Base-by-base conservation (phyloP, 2,888 invertebrate genomes). In the Pristionchus exspectatus region DNA sequence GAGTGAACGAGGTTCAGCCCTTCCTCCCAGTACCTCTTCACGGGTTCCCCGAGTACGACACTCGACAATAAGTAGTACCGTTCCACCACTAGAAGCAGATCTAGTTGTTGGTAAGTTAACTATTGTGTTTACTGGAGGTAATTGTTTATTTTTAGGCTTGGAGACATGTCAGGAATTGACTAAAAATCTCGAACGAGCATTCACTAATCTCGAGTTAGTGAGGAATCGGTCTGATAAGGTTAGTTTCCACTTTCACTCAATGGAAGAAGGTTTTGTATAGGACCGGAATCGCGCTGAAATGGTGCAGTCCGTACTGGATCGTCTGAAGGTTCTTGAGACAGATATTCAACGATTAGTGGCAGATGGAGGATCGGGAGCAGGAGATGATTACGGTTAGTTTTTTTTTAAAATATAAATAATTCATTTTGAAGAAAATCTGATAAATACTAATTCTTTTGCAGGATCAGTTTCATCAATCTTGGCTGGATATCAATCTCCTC, bases 141-240 rank as follows among this genome's bases (percentile, higher is more conserved):
- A n/a, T 69, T 59, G 59, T n/a, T 9, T 14, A 50, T 24, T 83
- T 91, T 86, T 74, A 91, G 92, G 92, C 12, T 89, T 92, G 24
- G 93, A 92, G 83, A 77, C 91, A 33, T 92, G 92, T 72, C 90
- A 90, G 27, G 93, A 93, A 56, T 81, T 91, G 18, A 88, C 92
- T n/a, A 91, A 91, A 69, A 90, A 91, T 4, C 86, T 92, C 72
- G 92, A 93, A 90, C 90, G 90, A 89, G 92, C 92, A 0, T 87
- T 90, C 56, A 89, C 89, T 59, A 91, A 90, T 81, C 87, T 92
- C 44, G 93, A 93, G 87, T 83, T 93, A 84, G 91, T 92, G 14
- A 92, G 91, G 69, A 93, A 93, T 87, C 90, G 93, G 59, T 92
- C 92, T 56, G 92, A 92, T 50, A 91, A 91, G 88, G 93, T 88